These are phyloP conservation scores for Rambutsinella grinnellia DNA, from an alignment of 2,888 invertebrate genomes.

Conservation along the genomic window DNA sequence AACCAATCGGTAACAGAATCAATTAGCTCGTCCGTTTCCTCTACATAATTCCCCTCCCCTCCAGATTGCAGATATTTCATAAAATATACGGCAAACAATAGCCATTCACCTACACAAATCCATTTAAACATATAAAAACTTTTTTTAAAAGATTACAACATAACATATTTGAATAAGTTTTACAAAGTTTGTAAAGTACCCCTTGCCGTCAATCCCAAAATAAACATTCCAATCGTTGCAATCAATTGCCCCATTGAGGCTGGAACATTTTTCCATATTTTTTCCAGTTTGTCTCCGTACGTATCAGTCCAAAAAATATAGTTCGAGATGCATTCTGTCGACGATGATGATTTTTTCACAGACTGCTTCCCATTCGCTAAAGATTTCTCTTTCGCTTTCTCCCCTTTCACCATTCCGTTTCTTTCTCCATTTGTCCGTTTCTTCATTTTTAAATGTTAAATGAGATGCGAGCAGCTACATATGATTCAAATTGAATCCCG, in stretches of 20 bases:
- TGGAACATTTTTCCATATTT: slow-evolving; percentile 74
- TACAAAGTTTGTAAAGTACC: slow-evolving; percentile 70
- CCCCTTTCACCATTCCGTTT: too few relatives aligned
- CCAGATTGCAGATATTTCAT: slow-evolving; percentile 72
- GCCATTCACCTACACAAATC: slow-evolving; percentile 82
- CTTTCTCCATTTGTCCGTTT: too few relatives aligned
- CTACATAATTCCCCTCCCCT: slow-evolving; percentile 55
- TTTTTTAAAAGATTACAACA: not conserved
- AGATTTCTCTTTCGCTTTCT: too few relatives aligned
- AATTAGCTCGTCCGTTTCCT: slow-evolving; percentile 60
- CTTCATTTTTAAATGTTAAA: too few relatives aligned
- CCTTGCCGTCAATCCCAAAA: slow-evolving; percentile 76
- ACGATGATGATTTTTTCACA: too few relatives aligned
- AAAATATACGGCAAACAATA: slow-evolving; percentile 76
- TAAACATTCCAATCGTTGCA: slow-evolving; percentile 75
- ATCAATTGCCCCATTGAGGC: slow-evolving; percentile 73
- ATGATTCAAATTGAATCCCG: too few relatives aligned
- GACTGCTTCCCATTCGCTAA: too few relatives aligned
- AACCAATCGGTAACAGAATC: slow-evolving; percentile 60
- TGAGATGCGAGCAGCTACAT: too few relatives aligned
- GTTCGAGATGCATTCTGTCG: slow-evolving; percentile 41
- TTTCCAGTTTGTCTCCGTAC: slow-evolving; percentile 73
- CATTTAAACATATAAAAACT: slow-evolving; percentile 63
- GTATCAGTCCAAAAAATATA: slow-evolving; percentile 73
- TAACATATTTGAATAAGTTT: slow-evolving; percentile 3